Base-by-base conservation (phyloP, 2,113 vertebrate species). In the Chelonoidis abingdonii region DNA sequence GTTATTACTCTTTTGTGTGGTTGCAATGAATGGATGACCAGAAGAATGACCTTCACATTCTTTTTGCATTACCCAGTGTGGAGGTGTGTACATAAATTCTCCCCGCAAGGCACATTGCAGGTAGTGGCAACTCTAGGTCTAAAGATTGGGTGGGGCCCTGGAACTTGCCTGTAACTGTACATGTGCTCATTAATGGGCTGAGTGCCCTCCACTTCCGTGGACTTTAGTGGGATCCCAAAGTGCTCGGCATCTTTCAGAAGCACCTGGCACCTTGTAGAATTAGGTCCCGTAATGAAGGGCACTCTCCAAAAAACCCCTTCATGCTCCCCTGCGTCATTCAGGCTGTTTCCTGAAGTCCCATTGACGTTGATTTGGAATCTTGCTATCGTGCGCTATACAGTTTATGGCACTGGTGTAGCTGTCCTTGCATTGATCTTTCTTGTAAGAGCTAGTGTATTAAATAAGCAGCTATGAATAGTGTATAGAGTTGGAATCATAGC, bases 41-140 rank as follows among this genome's bases (percentile, higher is more conserved):
- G 57, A 85, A 88, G 88, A 69, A 89, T 0, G 50, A 97, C 5
- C 49, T 83, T 96, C 41, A 83, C 83, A 78, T 92, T 95, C 89
- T 35, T 96, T 95, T 96, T 89, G 88, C 95, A 50, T 88, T 91
- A 97, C 49, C 93, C 65, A 92, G 92, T 91, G 86, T 2, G 27
- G 69, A 89, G 96, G 90, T 86, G 92, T 93, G 88, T 6, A 49
- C 86, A 17, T 50, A 44, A 0, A 1, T 85, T 95, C 92, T 89
- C 49, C 96, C 95, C 19, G 2, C 65, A 83, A 83, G 76, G 35
- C 83, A 83, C 57, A 0, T 29, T 54, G 92, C 96, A 97, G 92
- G 95, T 92, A 88, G 76, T 83, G 92, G 83, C 94, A 95, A 88
- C 95, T 94, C 90, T 27, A 78, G 75, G 21, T 27, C 75, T 78